These are phyloP conservation scores for Psophia crepitans DNA, from an alignment of 2,113 vertebrate species.

Conservation along the genomic window DNA sequence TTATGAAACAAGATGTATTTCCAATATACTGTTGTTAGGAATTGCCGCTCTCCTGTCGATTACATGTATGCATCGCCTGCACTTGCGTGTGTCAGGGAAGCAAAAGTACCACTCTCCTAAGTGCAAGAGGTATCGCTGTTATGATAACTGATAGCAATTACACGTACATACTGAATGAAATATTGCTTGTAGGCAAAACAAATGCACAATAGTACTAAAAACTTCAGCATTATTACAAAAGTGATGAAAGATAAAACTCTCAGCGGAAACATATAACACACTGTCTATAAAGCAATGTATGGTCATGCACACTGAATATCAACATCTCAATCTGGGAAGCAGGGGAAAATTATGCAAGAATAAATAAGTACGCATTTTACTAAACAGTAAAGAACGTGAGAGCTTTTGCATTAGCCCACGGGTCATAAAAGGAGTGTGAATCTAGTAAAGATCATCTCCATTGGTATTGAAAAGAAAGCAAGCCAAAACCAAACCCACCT, in stretches of 20 bases:
- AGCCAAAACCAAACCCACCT: background rate
- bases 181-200: background rate
- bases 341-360: background rate
- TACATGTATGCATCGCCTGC: background rate
- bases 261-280: background rate
- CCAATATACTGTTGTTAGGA: background rate
- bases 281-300: background rate
- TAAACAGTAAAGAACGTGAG: background rate
- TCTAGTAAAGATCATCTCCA: background rate
- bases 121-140: background rate
- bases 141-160: background rate
- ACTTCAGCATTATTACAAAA: background rate
- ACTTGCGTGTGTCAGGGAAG: background rate
- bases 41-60: fast-evolving
- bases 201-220: background rate
- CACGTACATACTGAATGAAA: background rate
- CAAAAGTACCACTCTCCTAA: background rate
- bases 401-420: background rate
- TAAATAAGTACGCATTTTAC: background rate
- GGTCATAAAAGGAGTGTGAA: background rate
- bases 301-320: background rate
- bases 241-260: background rate
- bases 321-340: background rate
- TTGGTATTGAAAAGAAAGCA: background rate
- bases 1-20: background rate